phyloP scores from a whole-genome alignment of 92 coral and sea anemone genomes.

The Isaurus tuberculatus region DNA sequence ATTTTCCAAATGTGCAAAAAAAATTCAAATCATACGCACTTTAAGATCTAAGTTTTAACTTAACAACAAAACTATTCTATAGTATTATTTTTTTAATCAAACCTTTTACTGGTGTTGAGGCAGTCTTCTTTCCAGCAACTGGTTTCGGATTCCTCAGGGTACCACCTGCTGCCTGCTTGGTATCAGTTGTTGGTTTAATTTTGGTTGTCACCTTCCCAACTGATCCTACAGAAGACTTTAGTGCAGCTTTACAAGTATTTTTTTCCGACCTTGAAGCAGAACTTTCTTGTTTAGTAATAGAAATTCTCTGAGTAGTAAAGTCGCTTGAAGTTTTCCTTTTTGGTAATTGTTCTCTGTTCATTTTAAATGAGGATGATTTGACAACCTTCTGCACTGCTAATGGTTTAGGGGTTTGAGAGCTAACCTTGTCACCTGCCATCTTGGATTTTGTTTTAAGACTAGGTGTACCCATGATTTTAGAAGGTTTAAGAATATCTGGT shows the following conservation, averaged over 20 bases:
- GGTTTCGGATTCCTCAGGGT: slow-evolving; percentile 6
- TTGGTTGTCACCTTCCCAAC: slow-evolving; percentile 23
- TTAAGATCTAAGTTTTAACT: too few species aligned
- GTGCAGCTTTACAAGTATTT: background rate
- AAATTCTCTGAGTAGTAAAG: background rate
- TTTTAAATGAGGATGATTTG: slow-evolving; percentile 24
- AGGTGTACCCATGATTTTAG: slow-evolving; percentile 3
- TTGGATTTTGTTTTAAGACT: background rate
- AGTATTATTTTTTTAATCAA: too few species aligned
- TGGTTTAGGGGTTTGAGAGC: background rate
- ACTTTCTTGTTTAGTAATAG: slow-evolving; percentile 6
- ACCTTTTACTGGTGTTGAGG: background rate
- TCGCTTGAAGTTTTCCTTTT: slow-evolving; percentile 17
- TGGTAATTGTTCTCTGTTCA: slow-evolving; percentile 17
- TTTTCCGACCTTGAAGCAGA: slow-evolving; percentile 21
- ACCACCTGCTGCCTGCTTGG: background rate
- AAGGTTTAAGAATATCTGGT: slow-evolving; percentile 29
- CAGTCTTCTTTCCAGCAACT: slow-evolving; percentile 21
- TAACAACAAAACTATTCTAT: too few species aligned
- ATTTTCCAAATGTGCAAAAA: too few species aligned
- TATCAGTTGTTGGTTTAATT: background rate
- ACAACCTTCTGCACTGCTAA: background rate
- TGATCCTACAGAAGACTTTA: slow-evolving; percentile 20
- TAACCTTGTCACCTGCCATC: background rate
- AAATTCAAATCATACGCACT: too few species aligned